Evolutionary conservation across 2,888 invertebrate genomes (phyloP).

Genomic region (Perizoma flavofasciatum): DNA sequence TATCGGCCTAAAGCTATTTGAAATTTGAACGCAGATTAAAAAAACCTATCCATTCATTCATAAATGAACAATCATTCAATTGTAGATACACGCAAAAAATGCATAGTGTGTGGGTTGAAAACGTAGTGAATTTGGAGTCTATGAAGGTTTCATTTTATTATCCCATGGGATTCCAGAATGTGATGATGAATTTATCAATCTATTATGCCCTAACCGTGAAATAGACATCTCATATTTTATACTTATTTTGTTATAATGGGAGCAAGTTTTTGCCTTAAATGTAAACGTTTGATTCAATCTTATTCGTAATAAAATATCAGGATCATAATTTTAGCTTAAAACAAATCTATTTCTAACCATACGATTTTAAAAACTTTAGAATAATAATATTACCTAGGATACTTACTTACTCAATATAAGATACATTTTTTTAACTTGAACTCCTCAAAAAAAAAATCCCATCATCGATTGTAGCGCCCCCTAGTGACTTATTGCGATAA

Average conservation of each 20-base stretch:
- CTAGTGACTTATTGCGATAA: no score
- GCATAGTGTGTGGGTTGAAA: constrained; percentile 33
- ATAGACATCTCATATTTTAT: constrained; percentile 34
- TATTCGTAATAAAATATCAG: background rate
- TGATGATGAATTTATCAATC: constrained; percentile 58
- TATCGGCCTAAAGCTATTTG: constrained; percentile 55
- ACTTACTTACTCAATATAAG: no score
- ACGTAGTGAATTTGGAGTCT: constrained; percentile 48
- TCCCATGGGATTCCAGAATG: constrained; percentile 70
- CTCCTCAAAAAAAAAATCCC: no score
- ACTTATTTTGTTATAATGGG: constrained; percentile 17
- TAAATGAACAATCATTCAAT: constrained; percentile 50
- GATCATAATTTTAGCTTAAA: no score
- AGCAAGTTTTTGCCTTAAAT: background rate
- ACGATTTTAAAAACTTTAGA: no score
- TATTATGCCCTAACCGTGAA: constrained; percentile 50
- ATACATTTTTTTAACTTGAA: no score
- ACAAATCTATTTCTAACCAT: no score
- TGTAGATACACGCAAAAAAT: constrained; percentile 57
- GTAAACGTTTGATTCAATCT: background rate
- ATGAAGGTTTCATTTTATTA: constrained; percentile 72
- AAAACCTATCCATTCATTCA: constrained; percentile 65
- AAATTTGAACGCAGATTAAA: constrained; percentile 67
- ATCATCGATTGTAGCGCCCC: no score
- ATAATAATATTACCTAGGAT: no score